phyloP scores from a whole-genome alignment of 2,113 vertebrate genomes.

The Pluvialis apricaria region DNA sequence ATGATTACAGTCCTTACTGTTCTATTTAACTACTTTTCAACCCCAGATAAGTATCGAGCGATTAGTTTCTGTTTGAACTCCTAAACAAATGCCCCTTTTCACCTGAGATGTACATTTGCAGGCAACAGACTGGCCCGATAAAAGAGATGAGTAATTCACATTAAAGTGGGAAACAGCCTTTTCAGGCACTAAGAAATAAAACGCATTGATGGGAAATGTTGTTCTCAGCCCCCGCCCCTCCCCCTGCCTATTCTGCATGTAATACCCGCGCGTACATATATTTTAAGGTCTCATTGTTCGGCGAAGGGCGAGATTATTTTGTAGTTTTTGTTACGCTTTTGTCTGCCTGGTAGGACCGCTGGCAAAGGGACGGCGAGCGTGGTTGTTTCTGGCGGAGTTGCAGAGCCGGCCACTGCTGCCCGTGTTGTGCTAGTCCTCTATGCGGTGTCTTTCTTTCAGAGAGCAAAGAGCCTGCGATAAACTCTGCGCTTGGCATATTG shows the following conservation, averaged over 20 bases:
- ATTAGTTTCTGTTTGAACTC: not conserved
- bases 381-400: not conserved
- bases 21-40: not conserved
- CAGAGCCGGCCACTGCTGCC: not conserved
- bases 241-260: conserved; percentile 9
- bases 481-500: conserved; percentile 19
- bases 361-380: not conserved
- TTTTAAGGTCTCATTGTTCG: conserved; percentile 57
- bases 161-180: not conserved
- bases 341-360: not conserved
- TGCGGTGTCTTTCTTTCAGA: not conserved
- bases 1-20: not conserved
- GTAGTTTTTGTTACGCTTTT: not conserved
- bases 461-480: conserved; percentile 44
- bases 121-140: not conserved
- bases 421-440: not conserved
- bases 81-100: not conserved
- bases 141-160: conserved; percentile 5
- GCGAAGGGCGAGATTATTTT: conserved; percentile 11
- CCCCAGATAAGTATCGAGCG: not conserved
- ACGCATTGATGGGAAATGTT: conserved; percentile 22
- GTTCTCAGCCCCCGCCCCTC: conserved; percentile 8
- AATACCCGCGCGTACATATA: conserved; percentile 1
- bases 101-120: not conserved
- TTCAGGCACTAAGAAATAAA: conserved; percentile 16